Conservation (phyloP, 1,140 invertebrate species). For the Saxidomus purpurata region DNA sequence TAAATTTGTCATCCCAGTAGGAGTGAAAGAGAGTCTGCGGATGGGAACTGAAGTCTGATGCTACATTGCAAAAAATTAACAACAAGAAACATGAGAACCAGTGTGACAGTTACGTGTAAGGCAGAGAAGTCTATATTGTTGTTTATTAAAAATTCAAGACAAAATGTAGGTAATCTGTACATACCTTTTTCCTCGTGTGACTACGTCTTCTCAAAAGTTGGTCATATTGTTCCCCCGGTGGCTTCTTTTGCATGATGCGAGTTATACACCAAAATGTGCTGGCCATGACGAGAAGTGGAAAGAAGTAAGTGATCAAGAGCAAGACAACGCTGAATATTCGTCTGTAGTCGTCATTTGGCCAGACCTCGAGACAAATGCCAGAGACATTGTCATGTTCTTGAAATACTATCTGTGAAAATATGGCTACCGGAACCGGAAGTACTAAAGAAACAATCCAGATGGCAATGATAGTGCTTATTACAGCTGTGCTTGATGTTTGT, state of each 20-base stretch:
- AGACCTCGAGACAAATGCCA: slow-evolving; percentile 3
- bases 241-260: not conserved
- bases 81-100: too few species aligned
- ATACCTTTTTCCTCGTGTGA: slow-evolving; percentile 8
- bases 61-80: too few species aligned
- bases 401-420: not conserved
- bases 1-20: too few species aligned
- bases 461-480: not conserved
- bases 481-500: not conserved
- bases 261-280: not conserved
- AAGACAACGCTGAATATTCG: not conserved
- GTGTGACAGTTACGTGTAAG: too few species aligned
- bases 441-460: not conserved
- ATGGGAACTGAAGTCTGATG: too few species aligned
- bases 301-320: slow-evolving; percentile 10
- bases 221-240: not conserved
- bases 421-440: slow-evolving; percentile 11
- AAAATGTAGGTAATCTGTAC: too few species aligned
- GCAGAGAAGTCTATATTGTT: too few species aligned
- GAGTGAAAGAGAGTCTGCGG: too few species aligned
- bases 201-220: not conserved
- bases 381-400: not conserved
- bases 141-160: too few species aligned
- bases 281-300: slow-evolving; percentile 2
- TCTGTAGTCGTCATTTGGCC: not conserved